Evolutionary conservation across 2,113 vertebrate genomes (phyloP).

Genomic region (Elaphurus davidianus): DNA sequence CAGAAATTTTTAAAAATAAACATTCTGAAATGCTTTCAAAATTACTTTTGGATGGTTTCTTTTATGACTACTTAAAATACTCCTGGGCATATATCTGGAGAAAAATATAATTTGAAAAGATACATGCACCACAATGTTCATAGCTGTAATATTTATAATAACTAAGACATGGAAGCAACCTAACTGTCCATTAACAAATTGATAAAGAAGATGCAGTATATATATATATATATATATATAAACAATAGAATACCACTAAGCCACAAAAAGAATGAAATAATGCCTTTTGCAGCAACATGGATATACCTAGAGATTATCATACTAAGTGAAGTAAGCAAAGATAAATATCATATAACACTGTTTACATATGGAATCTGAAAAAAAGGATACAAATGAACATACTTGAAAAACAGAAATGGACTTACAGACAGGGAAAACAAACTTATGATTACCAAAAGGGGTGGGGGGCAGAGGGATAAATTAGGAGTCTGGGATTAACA

Average conservation of each 20-base stretch:
- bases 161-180: neutral
- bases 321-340: neutral
- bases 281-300: neutral
- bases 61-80: neutral
- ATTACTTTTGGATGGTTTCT: neutral
- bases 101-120: neutral
- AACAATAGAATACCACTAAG: neutral
- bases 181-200: neutral
- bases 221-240: neutral
- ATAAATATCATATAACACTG: neutral
- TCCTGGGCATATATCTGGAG: neutral
- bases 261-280: neutral
- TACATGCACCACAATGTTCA: neutral
- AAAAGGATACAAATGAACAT: neutral
- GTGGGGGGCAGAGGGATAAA: neutral
- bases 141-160: neutral
- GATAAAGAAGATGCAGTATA: neutral
- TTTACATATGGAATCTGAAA: neutral
- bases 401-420: neutral
- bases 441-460: neutral
- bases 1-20: neutral
- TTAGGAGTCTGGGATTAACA: neutral
- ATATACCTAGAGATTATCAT: neutral
- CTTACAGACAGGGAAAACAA: neutral
- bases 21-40: conserved; percentile 1